These are phyloP conservation scores for Hyposoter dolosus DNA, from an alignment of 2,888 invertebrate species.

Conservation along the genomic window DNA sequence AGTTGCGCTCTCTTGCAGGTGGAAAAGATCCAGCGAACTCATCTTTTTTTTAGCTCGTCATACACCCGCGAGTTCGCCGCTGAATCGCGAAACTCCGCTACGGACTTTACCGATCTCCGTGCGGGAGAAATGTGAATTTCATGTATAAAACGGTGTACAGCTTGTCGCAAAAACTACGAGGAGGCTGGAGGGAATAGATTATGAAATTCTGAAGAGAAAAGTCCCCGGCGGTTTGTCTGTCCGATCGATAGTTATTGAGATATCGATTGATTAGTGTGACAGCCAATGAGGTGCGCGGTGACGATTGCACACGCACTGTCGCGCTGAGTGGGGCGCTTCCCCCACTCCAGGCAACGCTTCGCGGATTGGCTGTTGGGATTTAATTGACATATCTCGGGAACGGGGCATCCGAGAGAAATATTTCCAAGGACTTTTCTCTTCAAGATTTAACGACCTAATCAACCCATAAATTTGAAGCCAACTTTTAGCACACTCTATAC, in stretches of 20 bases:
- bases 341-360: not conserved
- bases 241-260: not conserved
- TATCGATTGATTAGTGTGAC: not conserved
- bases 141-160: conserved; percentile 9
- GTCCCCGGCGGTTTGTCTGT: not conserved
- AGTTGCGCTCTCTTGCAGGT: conserved; percentile 71
- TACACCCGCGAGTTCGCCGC: conserved; percentile 41
- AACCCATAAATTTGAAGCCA: not conserved
- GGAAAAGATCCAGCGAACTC: conserved; percentile 65
- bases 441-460: not conserved
- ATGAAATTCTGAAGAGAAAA: not conserved
- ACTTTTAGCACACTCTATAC: not conserved
- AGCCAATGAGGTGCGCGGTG: not conserved
- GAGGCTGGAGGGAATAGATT: not conserved
- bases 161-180: not conserved
- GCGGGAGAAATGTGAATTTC: conserved; percentile 45
- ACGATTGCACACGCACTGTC: not conserved
- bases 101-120: conserved; percentile 57
- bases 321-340: not conserved
- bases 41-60: conserved; percentile 37
- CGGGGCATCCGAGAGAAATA: not conserved
- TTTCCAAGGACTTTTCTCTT: not conserved
- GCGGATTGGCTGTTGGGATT: not conserved
- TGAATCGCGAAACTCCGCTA: conserved; percentile 64
- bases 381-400: not conserved